A percentile compares a stretch with the other conserved stretches of the same genome.
These are phyloP conservation scores for Brachyopa scutellaris DNA, from an alignment of 2,888 invertebrate genomes.

Conservation along the genomic window DNA sequence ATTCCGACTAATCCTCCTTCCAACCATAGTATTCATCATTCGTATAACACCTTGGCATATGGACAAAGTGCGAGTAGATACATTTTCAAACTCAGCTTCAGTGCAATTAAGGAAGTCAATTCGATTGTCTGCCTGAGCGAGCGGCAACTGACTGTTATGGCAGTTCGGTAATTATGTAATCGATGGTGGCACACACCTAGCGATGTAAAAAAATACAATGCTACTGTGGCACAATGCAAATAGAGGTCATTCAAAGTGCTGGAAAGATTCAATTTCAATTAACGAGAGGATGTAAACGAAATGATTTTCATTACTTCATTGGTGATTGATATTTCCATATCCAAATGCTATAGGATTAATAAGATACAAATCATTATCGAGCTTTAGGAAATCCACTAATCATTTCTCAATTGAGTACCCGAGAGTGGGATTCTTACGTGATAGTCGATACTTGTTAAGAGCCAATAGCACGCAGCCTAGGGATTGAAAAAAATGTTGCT, in stretches of 20 bases:
- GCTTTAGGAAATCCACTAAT: too few species aligned
- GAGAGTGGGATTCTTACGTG: too few species aligned
- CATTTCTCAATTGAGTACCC: too few species aligned
- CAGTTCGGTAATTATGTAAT: slow-evolving; percentile 28
- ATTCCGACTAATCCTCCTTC: slow-evolving; percentile 18
- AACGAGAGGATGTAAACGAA: background rate
- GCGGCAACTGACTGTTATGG: background rate
- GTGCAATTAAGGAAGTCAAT: slow-evolving; percentile 32
- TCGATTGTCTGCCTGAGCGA: slow-evolving; percentile 28
- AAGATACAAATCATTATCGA: too few species aligned
- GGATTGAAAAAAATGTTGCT: too few species aligned
- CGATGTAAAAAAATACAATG: background rate
- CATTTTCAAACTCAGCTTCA: background rate
- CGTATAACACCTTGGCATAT: slow-evolving; percentile 38
- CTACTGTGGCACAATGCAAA: background rate
- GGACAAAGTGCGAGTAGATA: slow-evolving; percentile 9
- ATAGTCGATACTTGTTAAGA: too few species aligned
- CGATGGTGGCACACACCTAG: slow-evolving; percentile 2
- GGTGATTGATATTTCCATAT: slow-evolving; percentile 16
- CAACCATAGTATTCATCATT: background rate
- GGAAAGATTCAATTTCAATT: slow-evolving; percentile 11
- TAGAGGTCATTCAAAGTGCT: slow-evolving; percentile 3
- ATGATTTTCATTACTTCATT: background rate
- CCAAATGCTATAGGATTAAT: too few species aligned
- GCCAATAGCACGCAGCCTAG: too few species aligned